Conservation (phyloP, 2,888 invertebrate genomes). For the Hydriomena furcata region DNA sequence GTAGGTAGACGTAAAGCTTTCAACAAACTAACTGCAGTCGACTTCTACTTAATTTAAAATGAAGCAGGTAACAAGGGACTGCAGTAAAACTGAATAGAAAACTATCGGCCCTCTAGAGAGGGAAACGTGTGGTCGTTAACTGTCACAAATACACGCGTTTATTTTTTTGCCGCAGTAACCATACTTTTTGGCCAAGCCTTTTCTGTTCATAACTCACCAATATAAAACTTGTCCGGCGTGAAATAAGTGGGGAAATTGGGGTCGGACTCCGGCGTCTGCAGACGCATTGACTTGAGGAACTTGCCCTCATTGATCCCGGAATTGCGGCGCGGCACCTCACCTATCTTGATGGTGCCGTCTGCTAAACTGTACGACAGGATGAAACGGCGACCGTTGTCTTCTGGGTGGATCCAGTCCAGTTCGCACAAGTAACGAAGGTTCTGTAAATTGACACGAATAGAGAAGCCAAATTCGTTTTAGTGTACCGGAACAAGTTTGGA, state of each 20-base stretch:
- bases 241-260: conserved; percentile 89
- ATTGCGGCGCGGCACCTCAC: conserved; percentile 88
- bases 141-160: too few relatives aligned
- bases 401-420: conserved; percentile 90
- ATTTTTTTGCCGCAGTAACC: too few relatives aligned
- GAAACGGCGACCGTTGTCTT: conserved; percentile 90
- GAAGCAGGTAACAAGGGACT: too few relatives aligned
- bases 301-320: conserved; percentile 90
- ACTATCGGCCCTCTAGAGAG: too few relatives aligned
- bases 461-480: too few relatives aligned
- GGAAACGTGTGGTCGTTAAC: too few relatives aligned
- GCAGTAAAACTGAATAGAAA: too few relatives aligned
- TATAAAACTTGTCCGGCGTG: conserved; percentile 90
- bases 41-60: background rate
- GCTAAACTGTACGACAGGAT: conserved; percentile 89
- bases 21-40: conserved; percentile 10
- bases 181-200: too few relatives aligned
- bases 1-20: conserved; percentile 7
- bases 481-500: too few relatives aligned
- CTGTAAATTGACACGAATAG: conserved; percentile 52
- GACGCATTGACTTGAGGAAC: conserved; percentile 86
- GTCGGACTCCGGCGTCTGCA: conserved; percentile 88
- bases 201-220: conserved; percentile 80
- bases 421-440: conserved; percentile 89
- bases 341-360: conserved; percentile 89